Evolutionary conservation across 1,140 invertebrate genomes (phyloP), one percentile per base, ranked within the genome.

Genomic region (Heliconius nattereri): DNA sequence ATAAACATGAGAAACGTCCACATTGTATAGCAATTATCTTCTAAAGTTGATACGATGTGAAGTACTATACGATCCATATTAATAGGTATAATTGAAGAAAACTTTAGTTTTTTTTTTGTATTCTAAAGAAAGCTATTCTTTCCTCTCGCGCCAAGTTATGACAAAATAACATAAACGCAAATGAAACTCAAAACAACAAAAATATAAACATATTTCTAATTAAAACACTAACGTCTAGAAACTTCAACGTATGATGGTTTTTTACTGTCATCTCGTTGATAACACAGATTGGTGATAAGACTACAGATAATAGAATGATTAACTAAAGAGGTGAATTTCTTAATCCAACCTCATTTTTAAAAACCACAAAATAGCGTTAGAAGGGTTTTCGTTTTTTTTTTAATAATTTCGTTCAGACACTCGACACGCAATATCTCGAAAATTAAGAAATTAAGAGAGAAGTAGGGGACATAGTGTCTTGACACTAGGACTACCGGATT

Each of bases 11-110:
- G 37, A 19, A 85, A 52, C 11, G 82, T 49, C 78, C 84, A 89
- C 1, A 87, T 71, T 11, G 75, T 37, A 35, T 83, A 80, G 73
- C 87, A 87, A 32, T 89, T 80, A 2, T 87, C 85, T 79, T 90
- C 88, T 16, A 90, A 37, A 11, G 57, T 29, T 70, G 71, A 75
- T 3, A 90, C 79, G 1, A 86, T 16, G 23, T 78, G 75, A 26
- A 26, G 23, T 7, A 66, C 3, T 3, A 66, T 9, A 13, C 29
- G 3, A 0, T n/a, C 8, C 20, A 57, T n/a, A 57, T 57, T n/a
- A 23, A 57, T 3, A 23, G 7, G 8, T 7, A n/a, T 9, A 54
- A n/a, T 11, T 57, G 8, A n/a, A 57, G 0, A 52, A 5, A 52
- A 52, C 6, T 20, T 1, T 0, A 49, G 5, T 49, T 5, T 20